Conservation (phyloP, 2,797 vertebrate species). For the Gymnoscopelus braueri region DNA sequence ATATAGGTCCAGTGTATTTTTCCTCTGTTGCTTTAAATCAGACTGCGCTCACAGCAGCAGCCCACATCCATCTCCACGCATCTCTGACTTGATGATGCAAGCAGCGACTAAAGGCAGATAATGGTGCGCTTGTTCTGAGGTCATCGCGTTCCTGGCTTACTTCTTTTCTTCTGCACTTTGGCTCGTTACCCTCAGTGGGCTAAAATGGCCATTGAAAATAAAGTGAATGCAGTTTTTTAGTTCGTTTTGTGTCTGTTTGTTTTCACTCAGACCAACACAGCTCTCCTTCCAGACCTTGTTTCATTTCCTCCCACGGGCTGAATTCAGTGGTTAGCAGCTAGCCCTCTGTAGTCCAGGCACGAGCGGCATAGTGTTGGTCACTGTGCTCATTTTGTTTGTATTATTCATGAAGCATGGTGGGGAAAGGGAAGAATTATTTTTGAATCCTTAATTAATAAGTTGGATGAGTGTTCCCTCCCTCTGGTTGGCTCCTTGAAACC, state of each 20-base stretch:
- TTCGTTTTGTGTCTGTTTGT: conserved; percentile 10
- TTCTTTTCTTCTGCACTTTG: conserved; percentile 26
- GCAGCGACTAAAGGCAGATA: conserved; percentile 31
- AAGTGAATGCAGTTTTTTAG: conserved; percentile 39
- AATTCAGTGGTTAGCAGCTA: conserved; percentile 62
- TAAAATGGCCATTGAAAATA: conserved; percentile 64
- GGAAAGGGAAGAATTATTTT: conserved; percentile 34
- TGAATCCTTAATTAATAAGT: conserved; percentile 45
- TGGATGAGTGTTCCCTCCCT: conserved; percentile 5
- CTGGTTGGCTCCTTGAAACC: conserved; percentile 23
- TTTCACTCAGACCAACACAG: conserved; percentile 48
- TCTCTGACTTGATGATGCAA: conserved; percentile 25
- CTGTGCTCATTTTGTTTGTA: conserved; percentile 65
- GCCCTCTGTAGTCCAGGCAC: conserved; percentile 78
- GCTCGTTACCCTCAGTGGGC: conserved; percentile 34
- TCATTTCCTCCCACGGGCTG: conserved; percentile 64
- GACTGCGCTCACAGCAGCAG: not conserved
- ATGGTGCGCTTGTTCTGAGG: conserved; percentile 53
- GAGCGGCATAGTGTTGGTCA: conserved; percentile 51
- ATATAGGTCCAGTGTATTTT: not conserved
- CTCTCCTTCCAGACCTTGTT: conserved; percentile 59
- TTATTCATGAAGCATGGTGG: conserved; percentile 61
- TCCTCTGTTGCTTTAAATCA: not conserved
- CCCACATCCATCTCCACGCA: conserved; percentile 16
- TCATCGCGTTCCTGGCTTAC: conserved; percentile 23